Percentiles rank a stretch among this genome's conserved stretches.
These are phyloP conservation scores for Oreochromis spilurus DNA, from an alignment of 2,113 vertebrate species.

Conservation along the genomic window DNA sequence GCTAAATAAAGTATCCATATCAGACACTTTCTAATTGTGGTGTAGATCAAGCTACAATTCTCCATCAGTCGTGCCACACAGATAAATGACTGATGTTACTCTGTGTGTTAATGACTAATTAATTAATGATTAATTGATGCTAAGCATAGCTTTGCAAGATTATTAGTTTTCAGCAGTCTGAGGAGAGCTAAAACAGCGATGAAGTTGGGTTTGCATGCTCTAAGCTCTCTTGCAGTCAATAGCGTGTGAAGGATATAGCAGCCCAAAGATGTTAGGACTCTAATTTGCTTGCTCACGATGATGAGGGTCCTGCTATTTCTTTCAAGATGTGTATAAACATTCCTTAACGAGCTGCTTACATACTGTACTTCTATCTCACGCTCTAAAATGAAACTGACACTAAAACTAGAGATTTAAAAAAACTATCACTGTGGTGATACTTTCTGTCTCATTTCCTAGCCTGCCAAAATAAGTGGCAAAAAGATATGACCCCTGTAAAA, in stretches of 20 bases:
- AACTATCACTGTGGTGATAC: no score
- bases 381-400: neutral
- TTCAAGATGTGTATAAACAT: neutral
- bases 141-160: neutral
- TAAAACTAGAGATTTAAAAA: neutral
- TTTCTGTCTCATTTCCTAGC: neutral
- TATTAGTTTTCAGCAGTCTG: neutral
- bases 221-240: constrained; percentile 3
- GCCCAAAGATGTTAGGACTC: neutral
- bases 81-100: neutral
- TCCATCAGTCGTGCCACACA: neutral
- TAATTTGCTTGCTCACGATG: constrained; percentile 20
- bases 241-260: neutral
- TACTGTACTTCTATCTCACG: neutral
- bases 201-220: neutral
- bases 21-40: neutral
- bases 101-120: neutral
- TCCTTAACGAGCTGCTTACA: neutral
- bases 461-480: neutral
- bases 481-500: neutral
- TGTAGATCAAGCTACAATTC: neutral
- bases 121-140: neutral
- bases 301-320: neutral
- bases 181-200: neutral
- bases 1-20: neutral